Evolutionary conservation across 2,888 invertebrate genomes (phyloP).

Genomic region (Volucella bombylans): DNA sequence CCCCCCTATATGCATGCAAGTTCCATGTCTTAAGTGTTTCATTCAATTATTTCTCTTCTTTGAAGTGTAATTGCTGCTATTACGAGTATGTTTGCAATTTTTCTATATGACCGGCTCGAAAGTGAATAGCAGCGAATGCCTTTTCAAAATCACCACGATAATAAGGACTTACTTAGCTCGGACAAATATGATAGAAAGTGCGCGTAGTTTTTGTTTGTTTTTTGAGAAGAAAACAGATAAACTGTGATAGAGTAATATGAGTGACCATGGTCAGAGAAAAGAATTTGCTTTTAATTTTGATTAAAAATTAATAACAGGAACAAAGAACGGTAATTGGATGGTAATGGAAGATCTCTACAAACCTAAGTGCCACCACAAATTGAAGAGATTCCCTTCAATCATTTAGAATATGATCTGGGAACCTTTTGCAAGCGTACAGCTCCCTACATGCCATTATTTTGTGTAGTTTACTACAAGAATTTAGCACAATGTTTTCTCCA

Average conservation of each 20-base stretch:
- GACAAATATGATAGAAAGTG: conserved; percentile 25
- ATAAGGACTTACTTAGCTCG: conserved; percentile 46
- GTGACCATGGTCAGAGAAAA: too few relatives aligned
- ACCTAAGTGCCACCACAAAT: too few relatives aligned
- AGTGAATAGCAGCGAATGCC: conserved; percentile 3
- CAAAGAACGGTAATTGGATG: too few relatives aligned
- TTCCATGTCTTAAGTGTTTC: conserved; percentile 68
- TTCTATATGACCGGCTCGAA: conserved; percentile 27
- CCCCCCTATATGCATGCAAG: conserved; percentile 51
- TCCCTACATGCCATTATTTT: too few relatives aligned
- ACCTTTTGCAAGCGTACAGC: too few relatives aligned
- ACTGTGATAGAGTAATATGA: not conserved
- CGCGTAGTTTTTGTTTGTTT: not conserved
- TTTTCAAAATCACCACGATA: conserved; percentile 41
- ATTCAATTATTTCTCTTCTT: conserved; percentile 69
- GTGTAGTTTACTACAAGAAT: too few relatives aligned
- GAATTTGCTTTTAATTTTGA: too few relatives aligned
- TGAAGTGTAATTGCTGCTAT: conserved; percentile 65
- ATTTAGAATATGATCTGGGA: too few relatives aligned
- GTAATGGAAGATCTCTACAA: too few relatives aligned
- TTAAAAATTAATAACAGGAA: too few relatives aligned
- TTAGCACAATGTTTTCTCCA: too few relatives aligned
- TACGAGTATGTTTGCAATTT: conserved; percentile 48
- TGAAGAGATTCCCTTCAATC: too few relatives aligned
- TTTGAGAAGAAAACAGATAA: not conserved